Evolutionary conservation across 23 tunicate genomes (phyloP), one percentile per base, ranked within the genome.

Genomic region (Clavelina lepadiformis): DNA sequence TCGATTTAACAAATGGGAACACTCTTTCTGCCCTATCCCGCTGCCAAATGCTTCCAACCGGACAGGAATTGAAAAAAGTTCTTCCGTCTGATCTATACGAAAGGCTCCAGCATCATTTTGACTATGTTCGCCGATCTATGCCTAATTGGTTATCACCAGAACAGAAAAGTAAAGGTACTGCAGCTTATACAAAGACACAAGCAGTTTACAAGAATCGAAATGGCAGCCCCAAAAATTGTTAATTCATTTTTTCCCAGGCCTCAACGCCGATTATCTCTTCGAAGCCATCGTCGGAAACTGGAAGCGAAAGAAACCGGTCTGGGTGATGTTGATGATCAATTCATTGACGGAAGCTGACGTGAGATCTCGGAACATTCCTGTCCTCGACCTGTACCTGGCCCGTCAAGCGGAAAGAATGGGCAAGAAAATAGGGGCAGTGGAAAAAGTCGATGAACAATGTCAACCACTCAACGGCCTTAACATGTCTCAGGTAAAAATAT

Each of bases 11-110:
- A 31, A 67, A 78, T 36, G 76, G 47, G 3, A 31, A n/a, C 8
- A 78, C 85, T 2, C 35, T 46, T 13, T 21, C 76, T 22, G 66
- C 76, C 13, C 61, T 78, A 13, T 7, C 69, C 4, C 76, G 69
- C 31, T 78, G 85, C 52, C 75, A 78, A 59, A 15, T 68, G 51
- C 72, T 78, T 22, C 85, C 85, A 0, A 56, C 35, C 21, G 76
- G 63, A 51, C 38, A 56, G 11, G 73, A 56, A 29, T 28, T 76
- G 20, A 46, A 58, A 19, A 50, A 76, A 33, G 57, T 76, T 27
- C 46, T 76, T 1, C 82, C 82, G 5, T 5, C 54, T 5, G 73
- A 76, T 19, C 67, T 76, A 15, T 76, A 65, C 28, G 57, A 13
- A 27, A 25, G 82, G 28, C 46, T 76, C 4, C 65, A 76, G 56